phyloP scores from a whole-genome alignment of 2,797 vertebrate species.

The Etheostoma perlongum region DNA sequence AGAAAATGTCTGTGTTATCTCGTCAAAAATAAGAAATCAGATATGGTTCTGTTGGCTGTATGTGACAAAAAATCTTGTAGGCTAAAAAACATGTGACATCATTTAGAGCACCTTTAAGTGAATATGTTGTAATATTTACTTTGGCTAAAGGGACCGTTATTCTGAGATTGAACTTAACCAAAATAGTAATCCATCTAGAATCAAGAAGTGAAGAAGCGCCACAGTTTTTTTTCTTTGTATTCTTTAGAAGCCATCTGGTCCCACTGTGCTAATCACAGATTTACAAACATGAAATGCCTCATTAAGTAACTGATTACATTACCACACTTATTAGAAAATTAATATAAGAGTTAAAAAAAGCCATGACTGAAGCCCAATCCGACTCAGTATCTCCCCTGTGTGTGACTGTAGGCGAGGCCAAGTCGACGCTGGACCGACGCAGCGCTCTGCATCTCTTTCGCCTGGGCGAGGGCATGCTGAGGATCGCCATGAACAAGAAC shows the following conservation, averaged over 20 bases:
- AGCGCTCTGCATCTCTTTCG: slow-evolving; percentile 95
- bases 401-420: slow-evolving; percentile 88
- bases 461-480: slow-evolving; percentile 94
- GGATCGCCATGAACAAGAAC: slow-evolving; percentile 90
- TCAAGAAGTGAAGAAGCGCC: not conserved
- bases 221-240: too few species aligned
- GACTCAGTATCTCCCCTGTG: not conserved
- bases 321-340: not conserved
- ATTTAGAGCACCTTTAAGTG: too few species aligned
- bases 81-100: too few species aligned
- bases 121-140: not conserved
- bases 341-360: not conserved
- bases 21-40: too few species aligned
- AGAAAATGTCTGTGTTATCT: not conserved
- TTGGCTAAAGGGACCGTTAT: not conserved
- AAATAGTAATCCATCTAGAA: not conserved
- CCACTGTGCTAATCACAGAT: too few species aligned
- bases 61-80: too few species aligned
- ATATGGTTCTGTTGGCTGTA: too few species aligned
- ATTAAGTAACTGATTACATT: too few species aligned
- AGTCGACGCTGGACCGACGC: slow-evolving; percentile 90
- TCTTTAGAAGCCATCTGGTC: too few species aligned
- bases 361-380: not conserved
- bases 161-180: not conserved
- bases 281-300: too few species aligned